These are phyloP conservation scores for Volucella zonaria DNA, from an alignment of 2,888 invertebrate species.

Conservation along the genomic window DNA sequence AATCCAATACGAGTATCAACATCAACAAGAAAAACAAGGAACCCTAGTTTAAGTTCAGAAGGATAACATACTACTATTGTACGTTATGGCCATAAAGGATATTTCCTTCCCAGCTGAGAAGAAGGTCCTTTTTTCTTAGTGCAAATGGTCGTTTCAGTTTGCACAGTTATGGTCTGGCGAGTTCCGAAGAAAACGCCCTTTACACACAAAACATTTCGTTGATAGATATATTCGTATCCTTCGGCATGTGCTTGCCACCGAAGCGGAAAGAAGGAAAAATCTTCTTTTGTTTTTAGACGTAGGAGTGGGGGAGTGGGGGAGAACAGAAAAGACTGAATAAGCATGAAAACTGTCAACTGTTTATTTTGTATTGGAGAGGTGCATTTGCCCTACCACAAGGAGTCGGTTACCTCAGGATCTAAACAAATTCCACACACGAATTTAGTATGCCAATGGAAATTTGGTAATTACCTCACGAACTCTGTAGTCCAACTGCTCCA, in stretches of 20 bases:
- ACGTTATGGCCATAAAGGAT: constrained; percentile 32
- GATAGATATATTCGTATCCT: constrained; percentile 16
- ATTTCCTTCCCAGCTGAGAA: background rate
- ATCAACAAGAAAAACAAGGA: constrained; percentile 6
- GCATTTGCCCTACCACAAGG: background rate
- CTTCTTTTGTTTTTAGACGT: background rate
- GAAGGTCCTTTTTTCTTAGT: constrained; percentile 10
- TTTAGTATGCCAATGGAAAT: constrained; percentile 39
- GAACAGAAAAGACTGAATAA: constrained; percentile 9
- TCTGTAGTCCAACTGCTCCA: constrained; percentile 46
- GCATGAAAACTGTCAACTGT: constrained; percentile 33
- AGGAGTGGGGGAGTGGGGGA: background rate
- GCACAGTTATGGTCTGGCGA: constrained; percentile 35
- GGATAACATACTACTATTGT: constrained; percentile 15
- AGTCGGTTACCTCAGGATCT: constrained; percentile 8
- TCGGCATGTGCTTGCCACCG: constrained; percentile 1
- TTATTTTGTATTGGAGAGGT: background rate
- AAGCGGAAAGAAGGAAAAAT: constrained; percentile 5
- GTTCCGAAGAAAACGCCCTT: constrained; percentile 11
- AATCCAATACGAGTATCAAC: constrained; percentile 3
- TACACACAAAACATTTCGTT: constrained; percentile 32
- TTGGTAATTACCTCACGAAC: constrained; percentile 62
- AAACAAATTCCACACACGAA: constrained; percentile 62
- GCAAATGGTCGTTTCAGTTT: constrained; percentile 30
- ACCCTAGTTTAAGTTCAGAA: background rate